Base-by-base conservation (phyloP, 2,113 vertebrate species). In the Podocnemis expansa region DNA sequence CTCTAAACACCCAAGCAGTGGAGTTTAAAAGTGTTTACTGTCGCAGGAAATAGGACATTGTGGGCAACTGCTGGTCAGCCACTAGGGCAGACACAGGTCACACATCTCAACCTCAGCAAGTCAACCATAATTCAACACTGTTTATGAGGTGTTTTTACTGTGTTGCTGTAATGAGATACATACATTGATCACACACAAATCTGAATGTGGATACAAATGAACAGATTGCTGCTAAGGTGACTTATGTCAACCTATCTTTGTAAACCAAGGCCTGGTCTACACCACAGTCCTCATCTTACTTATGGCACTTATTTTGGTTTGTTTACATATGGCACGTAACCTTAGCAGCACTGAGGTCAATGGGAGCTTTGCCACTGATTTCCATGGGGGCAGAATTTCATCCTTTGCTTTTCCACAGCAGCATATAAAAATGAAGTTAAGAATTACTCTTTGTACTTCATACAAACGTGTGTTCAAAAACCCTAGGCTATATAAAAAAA, bases 361-460 rank as follows among this genome's bases (percentile, higher is more conserved):
- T 38, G 38, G 78, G 73, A 93, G 84, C 85, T 94, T 89, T 84
- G 54, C 75, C 95, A 95, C 41, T 12, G 1, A 0, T 94, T 90
- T 90, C 93, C 94, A 93, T 10, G 31, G 95, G 87, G 96, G 91
- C 75, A 96, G 84, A n/a, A 80, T 94, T 96, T 95, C 96, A 91
- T 34, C 80, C 0, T 0, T 67, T 78, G 25, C 85, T 92, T 94
- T 96, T 93, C 6, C 91, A 90, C 82, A 89, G 34, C 38, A 85
- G 78, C 63, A 82, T 5, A 85, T 10, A 52, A 78, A 75, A 96
- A 93, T 11, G 29, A 82, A 94, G 49, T 49, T 75, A 90, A 93
- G 52, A 82, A 90, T 78, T 90, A 83, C 17, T 95, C 73, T 96
- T 96, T 87, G 82, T 87, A 97, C 84, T 96, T 96, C 90, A 97